A percentile compares a stretch with the other conserved stretches of the same genome.
These are phyloP conservation scores for Drosophila biarmipes DNA, from an alignment of 1,140 invertebrate species.

Conservation along the genomic window DNA sequence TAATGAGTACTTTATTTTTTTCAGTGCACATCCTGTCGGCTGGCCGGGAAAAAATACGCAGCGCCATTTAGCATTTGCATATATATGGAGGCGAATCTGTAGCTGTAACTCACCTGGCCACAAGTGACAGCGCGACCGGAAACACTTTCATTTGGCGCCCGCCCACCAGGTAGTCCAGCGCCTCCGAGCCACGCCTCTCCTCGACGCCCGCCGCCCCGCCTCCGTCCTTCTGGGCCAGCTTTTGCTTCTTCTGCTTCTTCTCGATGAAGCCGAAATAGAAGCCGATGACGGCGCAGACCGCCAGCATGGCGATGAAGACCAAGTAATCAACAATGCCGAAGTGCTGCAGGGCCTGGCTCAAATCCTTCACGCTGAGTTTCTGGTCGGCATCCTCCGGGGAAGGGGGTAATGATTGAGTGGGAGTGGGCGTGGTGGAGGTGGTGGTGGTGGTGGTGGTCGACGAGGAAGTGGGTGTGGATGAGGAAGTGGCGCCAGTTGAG, in stretches of 20 bases:
- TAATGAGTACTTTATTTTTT: not conserved
- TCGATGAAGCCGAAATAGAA: slow-evolving; percentile 90
- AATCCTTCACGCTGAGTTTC: slow-evolving; percentile 84
- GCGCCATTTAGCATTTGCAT: slow-evolving; percentile 57
- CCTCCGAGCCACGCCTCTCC: slow-evolving; percentile 84
- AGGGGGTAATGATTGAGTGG: slow-evolving; percentile 19
- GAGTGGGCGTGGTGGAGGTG: slow-evolving; percentile 12
- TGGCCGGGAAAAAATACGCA: slow-evolving; percentile 5
- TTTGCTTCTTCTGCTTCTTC: slow-evolving; percentile 84
- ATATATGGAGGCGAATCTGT: slow-evolving; percentile 17
- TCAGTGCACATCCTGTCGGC: not conserved
- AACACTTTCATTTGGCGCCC: slow-evolving; percentile 92
- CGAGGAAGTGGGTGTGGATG: not conserved
- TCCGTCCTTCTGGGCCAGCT: slow-evolving; percentile 51
- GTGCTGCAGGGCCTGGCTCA: slow-evolving; percentile 86
- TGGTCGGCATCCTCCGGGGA: slow-evolving; percentile 20
- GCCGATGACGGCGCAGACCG: slow-evolving; percentile 88
- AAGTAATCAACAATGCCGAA: slow-evolving; percentile 89
- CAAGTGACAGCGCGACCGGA: slow-evolving; percentile 92
- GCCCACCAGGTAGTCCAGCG: slow-evolving; percentile 92
- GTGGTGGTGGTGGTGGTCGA: not conserved
- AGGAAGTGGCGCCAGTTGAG: slow-evolving; percentile 30
- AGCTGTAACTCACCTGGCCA: slow-evolving; percentile 88
- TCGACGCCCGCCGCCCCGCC: slow-evolving; percentile 82
- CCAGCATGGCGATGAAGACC: slow-evolving; percentile 90